Conservation (phyloP, 1,140 invertebrate species). For the Hetaerina americana region DNA sequence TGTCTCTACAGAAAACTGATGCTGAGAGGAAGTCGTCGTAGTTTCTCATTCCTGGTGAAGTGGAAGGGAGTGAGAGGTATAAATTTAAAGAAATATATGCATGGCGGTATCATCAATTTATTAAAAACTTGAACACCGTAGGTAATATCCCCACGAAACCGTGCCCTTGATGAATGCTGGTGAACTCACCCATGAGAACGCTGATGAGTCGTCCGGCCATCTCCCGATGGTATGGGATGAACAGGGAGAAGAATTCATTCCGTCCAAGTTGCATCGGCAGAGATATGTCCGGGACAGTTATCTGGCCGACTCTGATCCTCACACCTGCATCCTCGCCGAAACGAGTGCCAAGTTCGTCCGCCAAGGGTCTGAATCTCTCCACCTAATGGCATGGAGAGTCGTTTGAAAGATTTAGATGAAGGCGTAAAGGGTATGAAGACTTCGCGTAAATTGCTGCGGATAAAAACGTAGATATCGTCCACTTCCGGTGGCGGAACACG, state of each 20-base stretch:
- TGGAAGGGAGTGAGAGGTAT: conserved; percentile 16
- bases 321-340: conserved; percentile 17
- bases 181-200: conserved; percentile 20
- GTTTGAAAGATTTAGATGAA: too few species aligned
- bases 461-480: too few species aligned
- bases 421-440: too few species aligned
- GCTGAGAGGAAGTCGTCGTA: conserved; percentile 41
- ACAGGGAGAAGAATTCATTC: not conserved
- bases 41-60: conserved; percentile 20
- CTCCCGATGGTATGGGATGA: not conserved
- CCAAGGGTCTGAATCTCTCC: conserved; percentile 45
- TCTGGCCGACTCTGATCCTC: conserved; percentile 43
- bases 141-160: too few species aligned
- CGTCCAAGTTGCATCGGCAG: not conserved
- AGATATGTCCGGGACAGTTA: conserved; percentile 31
- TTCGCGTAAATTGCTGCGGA: too few species aligned
- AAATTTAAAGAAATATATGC: too few species aligned
- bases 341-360: conserved; percentile 31
- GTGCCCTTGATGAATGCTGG: too few species aligned
- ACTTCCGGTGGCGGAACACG: too few species aligned
- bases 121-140: too few species aligned
- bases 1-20: conserved; percentile 41
- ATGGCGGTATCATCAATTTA: too few species aligned
- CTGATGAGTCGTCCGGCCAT: not conserved
- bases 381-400: too few species aligned